Conservation (phyloP, 2,113 vertebrate species). For the Etheostoma cragini region DNA sequence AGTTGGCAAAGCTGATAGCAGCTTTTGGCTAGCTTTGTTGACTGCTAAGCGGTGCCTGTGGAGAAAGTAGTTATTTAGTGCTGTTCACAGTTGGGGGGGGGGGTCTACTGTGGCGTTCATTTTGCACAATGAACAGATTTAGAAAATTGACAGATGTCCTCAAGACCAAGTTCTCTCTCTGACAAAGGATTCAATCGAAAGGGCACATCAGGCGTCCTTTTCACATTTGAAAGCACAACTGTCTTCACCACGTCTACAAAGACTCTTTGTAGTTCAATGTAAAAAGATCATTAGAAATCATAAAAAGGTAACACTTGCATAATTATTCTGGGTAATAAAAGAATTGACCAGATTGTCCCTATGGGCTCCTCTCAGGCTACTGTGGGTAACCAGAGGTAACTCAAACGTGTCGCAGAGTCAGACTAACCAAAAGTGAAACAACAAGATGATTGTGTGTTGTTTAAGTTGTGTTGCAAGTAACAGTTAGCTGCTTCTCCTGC, state of each 20-base stretch:
- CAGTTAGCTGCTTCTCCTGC: conserved; percentile 68
- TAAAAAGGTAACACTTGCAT: conserved; percentile 82
- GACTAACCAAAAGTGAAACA: conserved; percentile 48
- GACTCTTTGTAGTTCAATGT: conserved; percentile 77
- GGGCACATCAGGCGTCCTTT: conserved; percentile 75
- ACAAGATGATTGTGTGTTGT: conserved; percentile 66
- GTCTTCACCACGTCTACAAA: conserved; percentile 69
- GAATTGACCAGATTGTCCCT: conserved; percentile 61
- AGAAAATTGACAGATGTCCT: conserved; percentile 56
- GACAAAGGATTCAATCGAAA: conserved; percentile 62
- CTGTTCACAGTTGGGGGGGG: conserved; percentile 74
- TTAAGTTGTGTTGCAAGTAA: conserved; percentile 64
- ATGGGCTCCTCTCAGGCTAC: conserved; percentile 55
- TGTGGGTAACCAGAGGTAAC: conserved; percentile 44
- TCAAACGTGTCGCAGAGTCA: conserved; percentile 42
- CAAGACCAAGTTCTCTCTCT: conserved; percentile 41
- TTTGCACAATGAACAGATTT: conserved; percentile 61
- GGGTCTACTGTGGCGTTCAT: conserved; percentile 65
- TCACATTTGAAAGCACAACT: conserved; percentile 77
- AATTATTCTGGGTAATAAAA: conserved; percentile 75
- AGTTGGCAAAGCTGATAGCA: conserved; percentile 66
- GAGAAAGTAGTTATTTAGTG: conserved; percentile 72
- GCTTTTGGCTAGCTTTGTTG: conserved; percentile 69
- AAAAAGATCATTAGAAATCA: conserved; percentile 80
- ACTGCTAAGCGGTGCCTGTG: conserved; percentile 66